These are phyloP conservation scores for Limonius californicus DNA, from an alignment of 1,140 invertebrate genomes.

Conservation along the genomic window DNA sequence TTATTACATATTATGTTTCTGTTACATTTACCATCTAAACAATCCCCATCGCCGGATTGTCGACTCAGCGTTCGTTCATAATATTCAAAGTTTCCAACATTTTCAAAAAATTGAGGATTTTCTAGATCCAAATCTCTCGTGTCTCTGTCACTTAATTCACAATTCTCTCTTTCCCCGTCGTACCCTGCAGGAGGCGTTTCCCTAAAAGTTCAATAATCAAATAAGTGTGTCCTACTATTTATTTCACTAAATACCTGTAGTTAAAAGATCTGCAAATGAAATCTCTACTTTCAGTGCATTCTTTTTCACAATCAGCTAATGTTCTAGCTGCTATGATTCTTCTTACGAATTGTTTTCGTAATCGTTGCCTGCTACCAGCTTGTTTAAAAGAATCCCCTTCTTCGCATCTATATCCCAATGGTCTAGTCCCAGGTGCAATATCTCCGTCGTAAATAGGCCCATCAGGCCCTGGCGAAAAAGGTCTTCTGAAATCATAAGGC, in stretches of 20 bases:
- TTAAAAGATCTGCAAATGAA: constrained; percentile 88
- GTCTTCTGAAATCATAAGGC: constrained; percentile 28
- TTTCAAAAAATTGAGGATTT: constrained; percentile 81
- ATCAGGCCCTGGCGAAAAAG: constrained; percentile 44
- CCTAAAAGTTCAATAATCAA: neutral
- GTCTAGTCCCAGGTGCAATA: constrained; percentile 36
- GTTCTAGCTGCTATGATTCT: constrained; percentile 68
- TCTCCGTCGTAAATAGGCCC: constrained; percentile 41
- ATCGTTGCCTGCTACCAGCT: constrained; percentile 68
- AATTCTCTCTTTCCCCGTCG: constrained; percentile 73
- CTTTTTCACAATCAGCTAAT: constrained; percentile 72
- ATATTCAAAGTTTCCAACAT: constrained; percentile 78
- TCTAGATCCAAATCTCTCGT: constrained; percentile 78
- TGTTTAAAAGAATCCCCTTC: constrained; percentile 77
- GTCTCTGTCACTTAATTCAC: constrained; percentile 83
- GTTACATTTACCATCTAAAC: constrained; percentile 69
- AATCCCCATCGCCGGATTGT: constrained; percentile 66
- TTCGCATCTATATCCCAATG: constrained; percentile 60
- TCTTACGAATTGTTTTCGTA: constrained; percentile 73
- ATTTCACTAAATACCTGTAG: constrained; percentile 57
- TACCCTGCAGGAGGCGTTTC: constrained; percentile 57
- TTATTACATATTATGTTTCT: neutral
- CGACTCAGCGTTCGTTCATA: constrained; percentile 74
- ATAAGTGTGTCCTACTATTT: too few species aligned
- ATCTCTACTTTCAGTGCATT: constrained; percentile 76